Evolutionary conservation across 2,113 vertebrate species (phyloP), one percentile per base, ranked within the genome.

Genomic region (Indri indri): DNA sequence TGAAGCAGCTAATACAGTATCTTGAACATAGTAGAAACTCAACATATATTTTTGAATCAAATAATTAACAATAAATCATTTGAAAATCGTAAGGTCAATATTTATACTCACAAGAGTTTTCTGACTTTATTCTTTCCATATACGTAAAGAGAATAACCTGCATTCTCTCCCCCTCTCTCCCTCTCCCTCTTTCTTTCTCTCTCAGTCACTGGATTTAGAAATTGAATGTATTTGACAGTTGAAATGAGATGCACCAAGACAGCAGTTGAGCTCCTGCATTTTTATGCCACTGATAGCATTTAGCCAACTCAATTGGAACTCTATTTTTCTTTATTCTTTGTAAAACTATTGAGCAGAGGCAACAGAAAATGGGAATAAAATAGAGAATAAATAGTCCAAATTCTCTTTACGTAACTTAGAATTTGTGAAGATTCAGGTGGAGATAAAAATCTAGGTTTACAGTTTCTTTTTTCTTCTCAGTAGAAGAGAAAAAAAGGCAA

Each of bases 201-300:
- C 89, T 71, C 40, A 82, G 45, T 59, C 47, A 52, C 12, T 50
- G 37, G 16, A 47, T 93, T 96, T 93, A 70, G 25, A 90, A 88
- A 20, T 11, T 81, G 37, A 34, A 66, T 66, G 0, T 6, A 37
- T 73, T 52, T 94, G 82, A 95, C 82, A 95, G 54, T 20, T 94
- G 70, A 92, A 92, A 94, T 76, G 59, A 94, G 14, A 92, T 73
- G 42, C 42, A 68, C 8, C 25, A 37, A 87, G 40, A 81, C 8
- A 81, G 7, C 77, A 37, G 30, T 77, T 34, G 6, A 93, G 32
- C 8, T 9, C 17, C 37, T 61, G 30, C 23, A 94, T 88, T 95
- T 96, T 95, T 88, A 95, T 84, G 50, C 94, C 70, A 45, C 57
- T 50, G 6, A 92, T 79, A 37, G 50, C 32, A 87, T 47, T 95